Evolutionary conservation across 2,113 vertebrate species (phyloP), one percentile per base, ranked within the genome.

Genomic region (Orthonyx spaldingii): DNA sequence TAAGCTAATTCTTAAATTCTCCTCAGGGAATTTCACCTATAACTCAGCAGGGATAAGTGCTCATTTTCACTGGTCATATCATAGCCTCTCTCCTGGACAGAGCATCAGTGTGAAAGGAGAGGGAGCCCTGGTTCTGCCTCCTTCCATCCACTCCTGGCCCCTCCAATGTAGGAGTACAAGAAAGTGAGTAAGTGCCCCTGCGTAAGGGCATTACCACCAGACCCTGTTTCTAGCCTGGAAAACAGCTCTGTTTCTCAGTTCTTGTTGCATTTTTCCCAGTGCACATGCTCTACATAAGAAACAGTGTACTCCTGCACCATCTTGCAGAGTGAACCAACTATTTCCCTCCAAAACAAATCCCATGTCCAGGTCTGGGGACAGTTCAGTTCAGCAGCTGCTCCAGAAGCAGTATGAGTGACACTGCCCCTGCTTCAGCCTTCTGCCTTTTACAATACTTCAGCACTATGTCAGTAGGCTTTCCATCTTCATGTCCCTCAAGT

Each of bases 131-230:
- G 15, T 44, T 90, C 55, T 87, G 30, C 15, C 30, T 55, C 18
- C 30, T 24, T 35, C 9, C 18, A n/a, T 24, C 32, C 23, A 61
- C 39, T 69, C 10, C 26, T 50, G 14, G 10, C 7, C 16, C 24
- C 28, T 84, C 28, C 26, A 50, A 13, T 50, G 8, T 24, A 52
- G 39, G 26, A 65, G 19, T 24, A 37, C 6, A 60, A 72, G 33
- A 59, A 82, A 47, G 19, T 11, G 16, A 16, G 39, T 39, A 68
- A 24, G 33, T 20, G 7, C 1, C 6, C 14, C n/a, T 46, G 35
- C 2, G 0, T 37, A 57, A 74, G 13, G 4, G 1, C 0, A 0
- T 53, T 79, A 47, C 2, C 21, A 50, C 27, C 16, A 47, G 7
- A 60, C 7, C 2, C 8, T 64, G 6, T 50, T 68, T 33, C 59